Percentiles rank a stretch among this genome's conserved stretches.
Conservation (phyloP, 1,140 invertebrate genomes). For the Bombus polaris region DNA sequence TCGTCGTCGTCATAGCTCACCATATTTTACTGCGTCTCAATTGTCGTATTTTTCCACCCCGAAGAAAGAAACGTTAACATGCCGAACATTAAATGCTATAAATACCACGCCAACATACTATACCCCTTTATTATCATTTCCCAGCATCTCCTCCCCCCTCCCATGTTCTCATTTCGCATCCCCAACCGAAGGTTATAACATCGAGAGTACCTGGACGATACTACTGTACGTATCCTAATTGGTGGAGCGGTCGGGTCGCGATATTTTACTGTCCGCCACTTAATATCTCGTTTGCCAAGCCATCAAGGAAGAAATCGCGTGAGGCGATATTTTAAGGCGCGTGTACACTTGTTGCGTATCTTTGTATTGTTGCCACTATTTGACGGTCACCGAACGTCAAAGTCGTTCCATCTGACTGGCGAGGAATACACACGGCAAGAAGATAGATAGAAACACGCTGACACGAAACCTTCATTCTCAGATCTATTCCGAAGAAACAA, state of each 20-base stretch:
- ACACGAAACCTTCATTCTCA: no score
- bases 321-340: no score
- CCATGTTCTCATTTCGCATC: background rate
- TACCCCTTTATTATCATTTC: background rate
- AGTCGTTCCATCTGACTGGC: no score
- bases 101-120: background rate
- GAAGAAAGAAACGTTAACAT: background rate
- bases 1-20: background rate
- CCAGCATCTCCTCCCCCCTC: background rate
- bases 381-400: no score
- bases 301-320: no score
- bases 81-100: background rate
- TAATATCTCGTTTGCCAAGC: constrained; percentile 61
- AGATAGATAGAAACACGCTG: no score
- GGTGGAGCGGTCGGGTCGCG: constrained; percentile 38
- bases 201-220: background rate
- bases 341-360: no score
- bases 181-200: background rate
- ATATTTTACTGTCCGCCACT: constrained; percentile 63
- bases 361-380: no score
- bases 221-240: constrained; percentile 57
- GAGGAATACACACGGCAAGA: no score
- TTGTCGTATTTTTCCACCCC: background rate
- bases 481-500: no score
- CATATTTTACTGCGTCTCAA: background rate